Evolutionary conservation across 2,888 invertebrate species (phyloP).

Genomic region (Sinelater perroti): DNA sequence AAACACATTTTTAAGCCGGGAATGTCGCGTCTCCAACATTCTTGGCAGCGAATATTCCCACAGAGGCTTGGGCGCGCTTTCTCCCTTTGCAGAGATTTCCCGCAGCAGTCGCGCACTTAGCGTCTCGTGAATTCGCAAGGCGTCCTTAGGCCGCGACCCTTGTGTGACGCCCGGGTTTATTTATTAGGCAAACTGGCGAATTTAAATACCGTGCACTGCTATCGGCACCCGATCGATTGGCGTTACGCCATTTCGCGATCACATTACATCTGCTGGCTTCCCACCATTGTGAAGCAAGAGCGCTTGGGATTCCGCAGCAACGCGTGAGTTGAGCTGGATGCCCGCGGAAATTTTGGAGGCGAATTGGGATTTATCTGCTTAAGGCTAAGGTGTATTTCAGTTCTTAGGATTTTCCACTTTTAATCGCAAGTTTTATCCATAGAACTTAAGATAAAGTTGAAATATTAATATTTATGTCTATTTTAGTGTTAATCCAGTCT

Average conservation of each 20-base stretch:
- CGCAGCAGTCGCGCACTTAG: slow-evolving; percentile 7
- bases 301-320: slow-evolving; percentile 8
- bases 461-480: no score
- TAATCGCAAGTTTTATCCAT: no score
- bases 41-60: not conserved
- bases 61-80: not conserved
- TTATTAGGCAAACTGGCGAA: slow-evolving; percentile 1
- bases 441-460: no score
- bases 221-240: not conserved
- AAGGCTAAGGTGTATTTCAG: no score
- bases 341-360: slow-evolving; percentile 6
- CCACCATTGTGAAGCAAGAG: slow-evolving; percentile 11
- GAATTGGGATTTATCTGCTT: slow-evolving; percentile 16
- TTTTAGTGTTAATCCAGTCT: no score
- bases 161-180: slow-evolving; percentile 10
- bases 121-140: slow-evolving; percentile 15
- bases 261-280: slow-evolving; percentile 17
- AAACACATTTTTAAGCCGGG: not conserved
- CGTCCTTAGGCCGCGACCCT: slow-evolving; percentile 6
- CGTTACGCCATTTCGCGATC: slow-evolving; percentile 7
- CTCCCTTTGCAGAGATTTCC: slow-evolving; percentile 7
- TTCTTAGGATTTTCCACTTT: no score
- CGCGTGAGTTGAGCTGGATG: slow-evolving; percentile 6
- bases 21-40: not conserved
- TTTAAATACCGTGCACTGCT: not conserved